A percentile compares a stretch with the other conserved stretches of the same genome.
Conservation (phyloP, 2,113 vertebrate genomes). For the Pseudopipra pipra region DNA sequence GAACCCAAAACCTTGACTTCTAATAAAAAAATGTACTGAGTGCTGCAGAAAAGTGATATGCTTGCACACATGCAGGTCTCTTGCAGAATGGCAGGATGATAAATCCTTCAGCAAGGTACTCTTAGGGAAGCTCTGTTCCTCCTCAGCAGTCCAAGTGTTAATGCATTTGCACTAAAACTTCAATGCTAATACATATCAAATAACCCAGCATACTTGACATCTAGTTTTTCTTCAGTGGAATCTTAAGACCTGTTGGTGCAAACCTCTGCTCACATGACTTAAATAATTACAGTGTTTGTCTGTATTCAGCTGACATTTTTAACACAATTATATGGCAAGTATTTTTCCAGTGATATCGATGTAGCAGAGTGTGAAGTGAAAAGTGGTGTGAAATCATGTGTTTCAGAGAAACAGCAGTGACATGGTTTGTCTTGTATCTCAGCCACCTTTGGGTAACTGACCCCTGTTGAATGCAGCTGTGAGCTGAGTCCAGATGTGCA, state of each 20-base stretch:
- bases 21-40: neutral
- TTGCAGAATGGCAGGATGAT: neutral
- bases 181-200: neutral
- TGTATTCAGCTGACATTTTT: neutral
- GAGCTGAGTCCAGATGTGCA: neutral
- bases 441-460: neutral
- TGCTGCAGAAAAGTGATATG: neutral
- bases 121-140: neutral
- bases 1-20: neutral
- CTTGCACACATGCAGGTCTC: neutral
- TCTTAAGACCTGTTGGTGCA: neutral
- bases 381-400: accelerated
- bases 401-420: neutral
- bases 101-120: neutral
- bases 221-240: neutral
- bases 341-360: neutral
- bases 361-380: neutral
- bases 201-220: neutral
- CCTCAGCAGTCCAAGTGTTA: neutral
- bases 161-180: neutral
- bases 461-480: neutral
- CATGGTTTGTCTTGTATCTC: neutral
- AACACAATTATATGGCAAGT: neutral
- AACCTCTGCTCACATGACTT: neutral
- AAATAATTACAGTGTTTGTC: neutral